Base-by-base conservation (phyloP, 2,888 invertebrate species). In the Coenonympha arcania region DNA sequence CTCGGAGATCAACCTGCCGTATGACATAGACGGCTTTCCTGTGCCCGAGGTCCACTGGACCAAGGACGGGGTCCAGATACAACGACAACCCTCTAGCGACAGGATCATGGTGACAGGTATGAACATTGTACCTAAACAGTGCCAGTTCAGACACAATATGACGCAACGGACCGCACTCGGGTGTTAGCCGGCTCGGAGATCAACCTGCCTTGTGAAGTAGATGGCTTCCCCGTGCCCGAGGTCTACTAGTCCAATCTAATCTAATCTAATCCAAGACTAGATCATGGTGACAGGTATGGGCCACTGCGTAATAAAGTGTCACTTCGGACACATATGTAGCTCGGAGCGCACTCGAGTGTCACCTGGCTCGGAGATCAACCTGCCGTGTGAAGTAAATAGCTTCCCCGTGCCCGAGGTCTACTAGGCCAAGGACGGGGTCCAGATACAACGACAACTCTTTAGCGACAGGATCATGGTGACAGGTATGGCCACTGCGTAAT, bases 361-460 rank as follows among this genome's bases (percentile, higher is more conserved):
- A 2, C 87, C 89, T 33, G 93, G 93, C 50, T 87, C 89, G 22
- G 91, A 92, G 62, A 86, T 95, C 59, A 88, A 84, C 33, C 86
- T 96, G 54, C 89, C 88, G 9, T 96, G 95, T 69, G 89, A 90
- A 24, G 92, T 93, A 36, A 90, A 91, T 58, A 95, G 95, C 3
- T 91, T 90, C 76, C 95, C 95, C 1, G 78, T 85, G 47, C 95
- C 95, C 2, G 84, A 87, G 56, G 92, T 95, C 2, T 82, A 88
- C 51, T 97, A 96, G 96, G 92, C 89, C 73, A 95, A 94, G 76
- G 91, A 96, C 69, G 89, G 90, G 37, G 73, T 76, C 22, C 84
- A 37, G 19, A 45, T 45, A 11, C 22, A 26, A 16, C 45, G 36
- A 6, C 18, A 78, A 2, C 66, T 95, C 9, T 60, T 73, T 24